These are phyloP conservation scores for Mycteria americana DNA, from an alignment of 2,797 vertebrate species.

Conservation along the genomic window DNA sequence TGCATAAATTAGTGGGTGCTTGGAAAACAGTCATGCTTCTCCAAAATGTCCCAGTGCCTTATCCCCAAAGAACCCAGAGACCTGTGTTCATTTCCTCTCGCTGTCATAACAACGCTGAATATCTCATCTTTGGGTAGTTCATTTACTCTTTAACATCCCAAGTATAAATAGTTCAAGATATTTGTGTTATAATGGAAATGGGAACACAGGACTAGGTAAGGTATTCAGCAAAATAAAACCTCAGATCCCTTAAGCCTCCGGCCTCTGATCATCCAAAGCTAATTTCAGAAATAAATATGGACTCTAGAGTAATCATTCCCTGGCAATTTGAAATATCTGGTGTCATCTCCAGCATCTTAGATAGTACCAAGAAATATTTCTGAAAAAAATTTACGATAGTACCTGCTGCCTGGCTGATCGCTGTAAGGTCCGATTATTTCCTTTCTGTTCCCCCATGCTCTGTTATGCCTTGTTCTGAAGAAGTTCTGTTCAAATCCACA, in stretches of 20 bases:
- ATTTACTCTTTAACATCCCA: neutral
- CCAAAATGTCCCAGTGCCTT: neutral
- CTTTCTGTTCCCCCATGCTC: neutral
- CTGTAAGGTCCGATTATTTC: neutral
- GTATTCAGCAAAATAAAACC: neutral
- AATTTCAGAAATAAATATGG: neutral
- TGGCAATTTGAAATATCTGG: neutral
- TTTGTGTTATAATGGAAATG: neutral
- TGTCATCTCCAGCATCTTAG: neutral
- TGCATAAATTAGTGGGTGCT: neutral
- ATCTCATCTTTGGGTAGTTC: neutral
- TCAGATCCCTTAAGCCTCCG: neutral
- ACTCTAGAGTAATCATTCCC: neutral
- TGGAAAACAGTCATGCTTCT: neutral
- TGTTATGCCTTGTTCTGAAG: neutral
- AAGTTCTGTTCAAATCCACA: neutral
- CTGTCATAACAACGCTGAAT: neutral
- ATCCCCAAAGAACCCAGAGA: neutral
- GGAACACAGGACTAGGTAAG: neutral
- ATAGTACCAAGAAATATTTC: neutral
- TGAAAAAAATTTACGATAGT: neutral
- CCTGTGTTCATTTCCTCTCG: neutral
- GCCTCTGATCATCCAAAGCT: neutral
- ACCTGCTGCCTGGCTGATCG: neutral
- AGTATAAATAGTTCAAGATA: neutral